Base-by-base conservation (phyloP, 1,140 invertebrate species). In the Diachasmimorpha longicaudata region DNA sequence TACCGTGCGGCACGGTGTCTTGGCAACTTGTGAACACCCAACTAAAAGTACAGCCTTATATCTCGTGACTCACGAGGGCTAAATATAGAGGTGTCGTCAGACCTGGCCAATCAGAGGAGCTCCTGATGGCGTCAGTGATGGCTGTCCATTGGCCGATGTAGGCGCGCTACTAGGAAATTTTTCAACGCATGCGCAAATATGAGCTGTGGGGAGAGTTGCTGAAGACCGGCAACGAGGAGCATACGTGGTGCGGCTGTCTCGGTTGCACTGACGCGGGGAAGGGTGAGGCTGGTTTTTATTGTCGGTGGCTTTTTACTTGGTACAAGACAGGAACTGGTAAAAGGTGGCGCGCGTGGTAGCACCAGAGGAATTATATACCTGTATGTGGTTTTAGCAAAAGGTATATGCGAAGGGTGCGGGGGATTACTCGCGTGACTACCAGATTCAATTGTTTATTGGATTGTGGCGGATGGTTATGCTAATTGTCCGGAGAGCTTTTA, bases 81-180 rank as follows among this genome's bases (percentile, higher is more conserved):
- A 87, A 89, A 87, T 87, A 87, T 89, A 88, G 79, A 77, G 42
- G 48, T 83, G 82, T 81, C 88, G 88, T 90, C 90, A 90, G 31
- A 48, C 23, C 0, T 0, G 0, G 0, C 48, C 14, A 1, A 2
- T 36, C 8, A 10, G 42, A 90, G 89, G 90, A 88, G 89, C 44
- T 31, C 31, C 0, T 4, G 58, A 48, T 90, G 85, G 75, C 85
- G 85, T 84, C 85, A 89, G 8, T 6, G 0, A n/a, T 14, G 6
- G 6, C 23, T 39, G 16, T 19, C 39, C n/a, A 87, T 83, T 85
- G 79, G 84, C 14, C 11, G n/a, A 0, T 4, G 48, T 48, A 58
- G 72, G 79, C 76, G 63, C 76, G 23, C 76, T 85, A 84, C 84
- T 82, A 58, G 74, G 80, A 80, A 81, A 74, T 48, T 10, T n/a